Evolutionary conservation across 2,797 vertebrate species (phyloP).

Genomic region (Xyrichtys novacula): DNA sequence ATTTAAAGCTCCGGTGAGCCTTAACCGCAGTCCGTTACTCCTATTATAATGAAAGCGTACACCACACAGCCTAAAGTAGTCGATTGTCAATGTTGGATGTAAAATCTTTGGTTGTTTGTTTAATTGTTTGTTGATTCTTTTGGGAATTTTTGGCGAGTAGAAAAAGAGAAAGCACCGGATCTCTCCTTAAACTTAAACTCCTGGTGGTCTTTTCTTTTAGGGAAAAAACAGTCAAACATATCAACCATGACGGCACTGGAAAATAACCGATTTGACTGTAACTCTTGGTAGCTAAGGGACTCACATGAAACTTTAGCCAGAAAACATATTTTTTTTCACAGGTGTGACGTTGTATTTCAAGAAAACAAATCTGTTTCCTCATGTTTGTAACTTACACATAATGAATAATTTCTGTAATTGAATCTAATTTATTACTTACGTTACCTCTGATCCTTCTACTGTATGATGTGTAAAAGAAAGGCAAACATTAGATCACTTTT

Average conservation of each 20-base stretch:
- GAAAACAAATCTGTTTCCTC: no score
- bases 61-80: no score
- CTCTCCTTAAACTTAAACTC: background rate
- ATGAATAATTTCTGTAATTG: background rate
- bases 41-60: background rate
- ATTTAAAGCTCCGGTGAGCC: background rate
- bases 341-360: no score
- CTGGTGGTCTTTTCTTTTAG: no score
- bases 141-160: background rate
- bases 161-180: background rate
- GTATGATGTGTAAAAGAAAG: slow-evolving; percentile 22
- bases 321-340: no score
- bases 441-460: slow-evolving; percentile 24
- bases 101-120: no score
- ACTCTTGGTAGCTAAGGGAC: background rate
- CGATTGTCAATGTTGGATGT: no score
- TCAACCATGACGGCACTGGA: no score
- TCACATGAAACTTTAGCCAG: no score
- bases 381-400: background rate
- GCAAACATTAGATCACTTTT: background rate
- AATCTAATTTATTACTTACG: slow-evolving; percentile 1
- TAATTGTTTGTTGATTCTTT: background rate
- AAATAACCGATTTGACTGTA: background rate
- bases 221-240: no score
- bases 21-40: background rate